Evolutionary conservation across 1,140 invertebrate genomes (phyloP), one percentile per base, ranked within the genome.

Genomic region (Saxidomus purpurata): DNA sequence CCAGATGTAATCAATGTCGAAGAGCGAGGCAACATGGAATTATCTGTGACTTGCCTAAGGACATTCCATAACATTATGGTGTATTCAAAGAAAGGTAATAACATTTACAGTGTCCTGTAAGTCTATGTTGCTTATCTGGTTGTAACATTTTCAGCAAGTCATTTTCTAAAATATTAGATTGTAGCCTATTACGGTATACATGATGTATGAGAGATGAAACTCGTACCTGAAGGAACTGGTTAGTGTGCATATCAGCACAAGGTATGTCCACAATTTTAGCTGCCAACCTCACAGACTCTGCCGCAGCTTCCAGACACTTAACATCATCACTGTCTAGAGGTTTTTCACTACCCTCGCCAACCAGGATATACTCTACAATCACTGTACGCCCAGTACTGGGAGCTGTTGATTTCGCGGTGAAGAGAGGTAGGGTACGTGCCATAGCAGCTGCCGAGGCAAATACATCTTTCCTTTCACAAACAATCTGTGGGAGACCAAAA

Each of bases 181-280:
- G n/a, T n/a, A n/a, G n/a, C n/a, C n/a, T n/a, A n/a, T n/a, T n/a
- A n/a, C n/a, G n/a, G n/a, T n/a, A n/a, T n/a, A n/a, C n/a, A n/a
- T n/a, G n/a, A n/a, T n/a, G n/a, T n/a, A n/a, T n/a, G n/a, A n/a
- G n/a, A n/a, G n/a, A 43, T 43, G 15, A 59, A n/a, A 8, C 31
- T 25, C 90, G 93, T 93, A 98, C 97, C 95, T 98, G 95, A 36
- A 98, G 94, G 92, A 98, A 98, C 76, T 97, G 95, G 94, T 97
- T 97, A 0, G 98, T 98, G 92, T 98, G 97, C 98, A 98, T 98
- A 89, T 98, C 97, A 95, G 97, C 98, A 94, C 98, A 98, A 0
- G 98, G 98, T 25, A 97, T 97, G 95, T 98, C 98, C 0, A 98
- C 97, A 93, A 98, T 98, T 89, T 97, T 96, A 9, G 98, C 98